Evolutionary conservation across 2,888 invertebrate species (phyloP).

Genomic region (Ctenicera cuprea): DNA sequence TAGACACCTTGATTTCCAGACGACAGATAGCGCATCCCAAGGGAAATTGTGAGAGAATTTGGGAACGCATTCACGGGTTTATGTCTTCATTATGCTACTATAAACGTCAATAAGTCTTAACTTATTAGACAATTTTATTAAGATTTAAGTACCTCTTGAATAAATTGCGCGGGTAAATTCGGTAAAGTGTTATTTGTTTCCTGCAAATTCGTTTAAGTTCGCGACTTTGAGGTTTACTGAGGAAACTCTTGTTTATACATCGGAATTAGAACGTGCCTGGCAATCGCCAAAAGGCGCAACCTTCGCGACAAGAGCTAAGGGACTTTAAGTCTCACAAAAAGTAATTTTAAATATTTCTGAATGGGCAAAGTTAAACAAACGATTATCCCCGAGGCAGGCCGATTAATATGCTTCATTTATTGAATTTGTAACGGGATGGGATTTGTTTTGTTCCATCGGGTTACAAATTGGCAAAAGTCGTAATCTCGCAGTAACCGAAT

Average conservation of each 20-base stretch:
- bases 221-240: constrained; percentile 37
- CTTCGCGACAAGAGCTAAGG: not conserved
- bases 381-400: not conserved
- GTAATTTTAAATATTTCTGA: not conserved
- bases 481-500: constrained; percentile 37
- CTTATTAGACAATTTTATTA: constrained; percentile 60
- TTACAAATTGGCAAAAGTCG: constrained; percentile 43
- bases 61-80: constrained; percentile 62
- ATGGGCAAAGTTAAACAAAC: not conserved
- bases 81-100: constrained; percentile 66
- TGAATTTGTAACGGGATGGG: constrained; percentile 34
- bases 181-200: constrained; percentile 35
- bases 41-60: constrained; percentile 63
- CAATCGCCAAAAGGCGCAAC: constrained; percentile 8
- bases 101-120: constrained; percentile 66
- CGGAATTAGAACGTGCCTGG: constrained; percentile 34
- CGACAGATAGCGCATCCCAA: constrained; percentile 54
- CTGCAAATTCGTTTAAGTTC: constrained; percentile 38
- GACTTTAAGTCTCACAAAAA: not conserved
- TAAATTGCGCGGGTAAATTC: constrained; percentile 41
- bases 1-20: constrained; percentile 55
- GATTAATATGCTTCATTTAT: constrained; percentile 40
- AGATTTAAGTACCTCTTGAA: constrained; percentile 51
- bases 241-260: constrained; percentile 37
- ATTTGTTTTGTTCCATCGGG: constrained; percentile 29